A percentile compares a stretch with the other conserved stretches of the same genome.
Conservation (phyloP, 2,113 vertebrate genomes). For the Nothocercus nigrocapillus region DNA sequence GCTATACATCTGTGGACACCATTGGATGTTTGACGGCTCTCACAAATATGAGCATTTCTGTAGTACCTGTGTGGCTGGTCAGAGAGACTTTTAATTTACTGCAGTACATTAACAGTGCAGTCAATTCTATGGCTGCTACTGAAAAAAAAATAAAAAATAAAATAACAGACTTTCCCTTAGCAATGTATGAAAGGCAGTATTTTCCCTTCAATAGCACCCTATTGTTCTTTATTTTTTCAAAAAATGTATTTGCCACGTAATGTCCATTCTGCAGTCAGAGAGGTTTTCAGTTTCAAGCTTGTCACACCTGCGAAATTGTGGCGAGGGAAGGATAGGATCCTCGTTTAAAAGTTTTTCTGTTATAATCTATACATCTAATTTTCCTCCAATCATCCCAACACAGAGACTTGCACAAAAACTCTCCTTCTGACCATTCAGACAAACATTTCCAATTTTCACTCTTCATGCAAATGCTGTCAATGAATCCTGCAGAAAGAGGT, state of each 20-base stretch:
- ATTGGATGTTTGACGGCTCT: slow-evolving; percentile 4
- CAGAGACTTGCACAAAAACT: not conserved
- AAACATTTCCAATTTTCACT: not conserved
- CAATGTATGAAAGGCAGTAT: not conserved
- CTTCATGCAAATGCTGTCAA: not conserved
- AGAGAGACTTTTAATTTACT: slow-evolving; percentile 31
- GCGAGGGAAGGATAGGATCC: not conserved
- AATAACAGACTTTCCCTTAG: slow-evolving; percentile 12
- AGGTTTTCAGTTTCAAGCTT: not conserved
- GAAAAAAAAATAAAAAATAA: fast-evolving
- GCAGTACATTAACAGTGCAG: not conserved
- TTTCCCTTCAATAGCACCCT: not conserved
- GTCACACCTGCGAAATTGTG: not conserved
- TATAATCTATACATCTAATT: not conserved
- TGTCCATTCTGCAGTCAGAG: not conserved
- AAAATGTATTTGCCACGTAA: not conserved
- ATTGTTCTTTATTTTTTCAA: slow-evolving; percentile 12
- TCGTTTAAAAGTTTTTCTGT: not conserved
- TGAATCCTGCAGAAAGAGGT: not conserved
- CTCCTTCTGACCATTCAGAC: not conserved
- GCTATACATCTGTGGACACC: slow-evolving; percentile 40
- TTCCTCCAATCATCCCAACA: not conserved
- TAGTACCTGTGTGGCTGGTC: not conserved
- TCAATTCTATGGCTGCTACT: slow-evolving; percentile 11
- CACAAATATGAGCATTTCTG: slow-evolving; percentile 15